phyloP scores from a whole-genome alignment of 2,113 vertebrate genomes.

The Pardalotus punctatus region DNA sequence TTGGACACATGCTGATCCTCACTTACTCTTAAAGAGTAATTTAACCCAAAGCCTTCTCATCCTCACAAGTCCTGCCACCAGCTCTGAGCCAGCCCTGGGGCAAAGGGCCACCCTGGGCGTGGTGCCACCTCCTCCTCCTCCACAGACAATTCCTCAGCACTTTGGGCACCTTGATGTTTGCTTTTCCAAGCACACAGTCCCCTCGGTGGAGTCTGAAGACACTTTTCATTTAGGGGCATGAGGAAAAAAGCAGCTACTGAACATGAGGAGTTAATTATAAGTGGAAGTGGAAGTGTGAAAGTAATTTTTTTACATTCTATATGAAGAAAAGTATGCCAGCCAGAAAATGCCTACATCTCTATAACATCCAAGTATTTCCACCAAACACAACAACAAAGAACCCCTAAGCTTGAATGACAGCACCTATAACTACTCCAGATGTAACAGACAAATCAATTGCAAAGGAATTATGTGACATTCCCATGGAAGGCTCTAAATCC shows the following conservation, averaged over 20 bases:
- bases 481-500: background rate
- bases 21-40: background rate
- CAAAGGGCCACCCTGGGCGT: background rate
- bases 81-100: background rate
- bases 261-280: background rate
- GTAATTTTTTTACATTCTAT: background rate
- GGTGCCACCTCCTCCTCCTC: background rate
- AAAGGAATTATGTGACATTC: background rate
- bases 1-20: background rate
- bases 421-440: background rate
- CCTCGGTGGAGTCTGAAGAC: rapidly evolving
- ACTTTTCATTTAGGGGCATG: background rate
- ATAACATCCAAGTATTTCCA: background rate
- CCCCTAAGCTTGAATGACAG: background rate
- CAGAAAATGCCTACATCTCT: background rate
- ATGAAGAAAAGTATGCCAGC: background rate
- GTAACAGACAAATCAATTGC: background rate
- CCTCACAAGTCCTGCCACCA: background rate
- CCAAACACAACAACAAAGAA: background rate
- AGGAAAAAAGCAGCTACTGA: background rate
- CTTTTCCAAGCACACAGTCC: background rate
- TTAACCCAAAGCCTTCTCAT: background rate
- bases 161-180: background rate
- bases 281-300: background rate
- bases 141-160: background rate